Percentiles rank a stretch among this genome's conserved stretches.
Conservation (phyloP, 2,797 vertebrate genomes). For the Aphelocoma californica region DNA sequence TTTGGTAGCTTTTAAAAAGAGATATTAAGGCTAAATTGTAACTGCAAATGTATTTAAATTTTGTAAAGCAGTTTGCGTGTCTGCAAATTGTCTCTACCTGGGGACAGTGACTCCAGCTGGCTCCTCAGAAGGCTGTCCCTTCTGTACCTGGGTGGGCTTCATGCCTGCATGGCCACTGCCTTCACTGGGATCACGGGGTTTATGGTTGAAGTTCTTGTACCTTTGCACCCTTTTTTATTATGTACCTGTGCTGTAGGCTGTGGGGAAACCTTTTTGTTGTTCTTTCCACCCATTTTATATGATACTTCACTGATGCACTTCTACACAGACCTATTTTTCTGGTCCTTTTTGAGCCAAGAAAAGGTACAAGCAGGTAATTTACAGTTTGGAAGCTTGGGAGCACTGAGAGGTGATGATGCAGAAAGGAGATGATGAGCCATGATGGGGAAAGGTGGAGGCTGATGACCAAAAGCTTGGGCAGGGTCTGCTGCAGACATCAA, state of each 20-base stretch:
- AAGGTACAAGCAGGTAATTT: not conserved
- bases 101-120: not conserved
- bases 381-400: not conserved
- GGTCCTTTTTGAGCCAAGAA: not conserved
- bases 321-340: not conserved
- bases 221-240: not conserved
- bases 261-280: not conserved
- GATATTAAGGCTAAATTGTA: not conserved
- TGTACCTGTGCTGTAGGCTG: not conserved
- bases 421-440: not conserved
- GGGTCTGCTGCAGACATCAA: not conserved
- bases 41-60: not conserved
- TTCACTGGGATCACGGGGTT: accelerated
- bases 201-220: not conserved
- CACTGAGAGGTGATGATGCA: not conserved
- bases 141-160: not conserved
- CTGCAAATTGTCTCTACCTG: not conserved
- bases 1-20: not conserved
- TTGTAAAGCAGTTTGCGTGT: not conserved
- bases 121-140: not conserved
- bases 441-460: not conserved
- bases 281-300: not conserved
- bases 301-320: not conserved
- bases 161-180: not conserved
- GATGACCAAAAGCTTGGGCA: not conserved